Evolutionary conservation across 2,113 vertebrate species (phyloP).

Genomic region (Numida meleagris): DNA sequence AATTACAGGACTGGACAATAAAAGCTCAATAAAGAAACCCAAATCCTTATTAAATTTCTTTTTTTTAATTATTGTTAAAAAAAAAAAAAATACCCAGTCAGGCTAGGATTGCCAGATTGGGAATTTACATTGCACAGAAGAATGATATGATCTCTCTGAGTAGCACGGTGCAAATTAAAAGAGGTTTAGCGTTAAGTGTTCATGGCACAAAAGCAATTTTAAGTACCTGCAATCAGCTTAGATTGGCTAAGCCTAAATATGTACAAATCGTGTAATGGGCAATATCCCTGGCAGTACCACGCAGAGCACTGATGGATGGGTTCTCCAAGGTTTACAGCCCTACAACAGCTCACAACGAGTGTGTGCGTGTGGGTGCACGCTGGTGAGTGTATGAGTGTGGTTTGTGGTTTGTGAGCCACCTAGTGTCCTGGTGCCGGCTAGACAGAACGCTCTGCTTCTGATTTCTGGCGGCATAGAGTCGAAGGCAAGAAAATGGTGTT

Average conservation of each 20-base stretch:
- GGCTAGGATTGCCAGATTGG: constrained; percentile 68
- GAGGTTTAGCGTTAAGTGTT: constrained; percentile 87
- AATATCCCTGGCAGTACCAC: constrained; percentile 84
- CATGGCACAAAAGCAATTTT: constrained; percentile 85
- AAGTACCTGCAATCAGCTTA: constrained; percentile 90
- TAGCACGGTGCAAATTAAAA: constrained; percentile 87
- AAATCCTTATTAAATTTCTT: constrained; percentile 72
- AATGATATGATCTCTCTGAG: constrained; percentile 80
- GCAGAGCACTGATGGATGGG: constrained; percentile 23
- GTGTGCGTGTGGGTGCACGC: neutral
- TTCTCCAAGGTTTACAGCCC: neutral
- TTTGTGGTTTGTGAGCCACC: constrained; percentile 48
- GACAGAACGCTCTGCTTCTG: neutral
- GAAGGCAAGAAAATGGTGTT: accelerated
- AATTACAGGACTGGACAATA: constrained; percentile 64
- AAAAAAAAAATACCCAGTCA: constrained; percentile 45
- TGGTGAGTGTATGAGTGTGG: neutral
- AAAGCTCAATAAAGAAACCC: constrained; percentile 64
- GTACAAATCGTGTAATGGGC: constrained; percentile 85
- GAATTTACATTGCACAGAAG: constrained; percentile 74
- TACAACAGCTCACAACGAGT: neutral
- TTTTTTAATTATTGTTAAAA: constrained; percentile 47
- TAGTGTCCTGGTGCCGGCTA: constrained; percentile 4
- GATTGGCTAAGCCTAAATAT: constrained; percentile 84
- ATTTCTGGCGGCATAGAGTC: neutral